Percentiles rank a stretch among this genome's conserved stretches.
phyloP scores from a whole-genome alignment of 2,797 vertebrate genomes.

The Hyperoplus immaculatus region DNA sequence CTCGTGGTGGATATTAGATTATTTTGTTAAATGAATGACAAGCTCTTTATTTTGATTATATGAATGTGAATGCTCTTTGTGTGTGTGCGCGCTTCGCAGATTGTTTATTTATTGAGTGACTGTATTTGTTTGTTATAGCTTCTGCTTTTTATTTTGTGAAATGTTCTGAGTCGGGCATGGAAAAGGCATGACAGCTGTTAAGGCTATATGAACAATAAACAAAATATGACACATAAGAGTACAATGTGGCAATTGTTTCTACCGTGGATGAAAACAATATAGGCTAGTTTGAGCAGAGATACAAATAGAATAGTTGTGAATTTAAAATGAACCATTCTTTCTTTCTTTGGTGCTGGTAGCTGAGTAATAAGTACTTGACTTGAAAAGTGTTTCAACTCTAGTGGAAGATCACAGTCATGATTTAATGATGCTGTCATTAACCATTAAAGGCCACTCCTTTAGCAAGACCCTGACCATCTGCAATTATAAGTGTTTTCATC shows the following conservation, averaged over 20 bases:
- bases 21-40: slow-evolving; percentile 55
- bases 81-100: slow-evolving; percentile 70
- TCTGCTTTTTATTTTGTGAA: slow-evolving; percentile 74
- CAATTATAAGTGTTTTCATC: slow-evolving; percentile 43
- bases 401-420: slow-evolving; percentile 17
- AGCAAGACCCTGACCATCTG: slow-evolving; percentile 11
- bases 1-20: slow-evolving; percentile 69
- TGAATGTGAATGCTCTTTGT: slow-evolving; percentile 70
- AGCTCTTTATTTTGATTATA: slow-evolving; percentile 68
- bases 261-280: background rate
- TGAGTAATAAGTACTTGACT: background rate
- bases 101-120: slow-evolving; percentile 80
- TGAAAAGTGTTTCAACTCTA: background rate
- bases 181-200: slow-evolving; percentile 78
- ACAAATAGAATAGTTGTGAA: background rate
- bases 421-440: slow-evolving; percentile 7
- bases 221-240: slow-evolving; percentile 53
- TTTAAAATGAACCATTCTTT: background rate
- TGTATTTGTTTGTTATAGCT: slow-evolving; percentile 82
- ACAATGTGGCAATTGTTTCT: background rate
- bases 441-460: slow-evolving; percentile 9
- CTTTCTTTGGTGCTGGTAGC: background rate
- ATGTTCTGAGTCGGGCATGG: slow-evolving; percentile 75
- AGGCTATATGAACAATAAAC: slow-evolving; percentile 79
- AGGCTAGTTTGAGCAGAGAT: background rate